Percentiles rank a stretch among this genome's conserved stretches.
These are phyloP conservation scores for Oreohelix idahoensis DNA, from an alignment of 1,140 invertebrate species.

Conservation along the genomic window DNA sequence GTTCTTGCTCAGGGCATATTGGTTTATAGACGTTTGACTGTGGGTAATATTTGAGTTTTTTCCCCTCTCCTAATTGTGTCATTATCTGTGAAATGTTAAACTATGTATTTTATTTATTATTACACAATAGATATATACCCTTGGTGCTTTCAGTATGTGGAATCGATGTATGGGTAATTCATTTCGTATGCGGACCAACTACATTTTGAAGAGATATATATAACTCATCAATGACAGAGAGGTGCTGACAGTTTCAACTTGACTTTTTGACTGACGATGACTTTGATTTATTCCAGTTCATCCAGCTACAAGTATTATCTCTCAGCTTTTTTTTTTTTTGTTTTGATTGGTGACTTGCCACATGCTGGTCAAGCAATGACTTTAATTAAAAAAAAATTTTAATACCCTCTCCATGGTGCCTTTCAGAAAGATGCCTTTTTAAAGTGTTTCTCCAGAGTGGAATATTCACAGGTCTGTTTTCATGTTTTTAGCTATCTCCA, in stretches of 20 bases:
- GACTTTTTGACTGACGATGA: background rate
- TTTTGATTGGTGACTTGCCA: background rate
- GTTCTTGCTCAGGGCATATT: background rate
- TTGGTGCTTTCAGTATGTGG: slow-evolving; percentile 39
- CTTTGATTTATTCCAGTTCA: background rate
- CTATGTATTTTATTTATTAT: slow-evolving; percentile 38
- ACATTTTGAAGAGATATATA: background rate
- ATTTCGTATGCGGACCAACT: slow-evolving; percentile 19
- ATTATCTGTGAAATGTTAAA: background rate
- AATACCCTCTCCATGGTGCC: background rate
- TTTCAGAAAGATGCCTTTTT: slow-evolving; percentile 23
- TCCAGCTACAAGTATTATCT: background rate
- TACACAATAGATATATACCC: slow-evolving; percentile 3
- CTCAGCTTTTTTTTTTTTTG: background rate
- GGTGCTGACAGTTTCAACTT: background rate
- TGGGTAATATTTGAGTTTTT: background rate
- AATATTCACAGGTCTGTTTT: background rate
- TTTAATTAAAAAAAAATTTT: background rate
- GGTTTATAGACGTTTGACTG: background rate
- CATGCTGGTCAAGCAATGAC: background rate
- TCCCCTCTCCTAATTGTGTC: background rate
- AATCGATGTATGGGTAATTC: background rate
- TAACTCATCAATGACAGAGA: background rate
- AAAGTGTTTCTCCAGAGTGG: background rate
- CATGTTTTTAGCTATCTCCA: background rate